Conservation (phyloP, 1,140 invertebrate genomes). For the Bombus soroeensis region DNA sequence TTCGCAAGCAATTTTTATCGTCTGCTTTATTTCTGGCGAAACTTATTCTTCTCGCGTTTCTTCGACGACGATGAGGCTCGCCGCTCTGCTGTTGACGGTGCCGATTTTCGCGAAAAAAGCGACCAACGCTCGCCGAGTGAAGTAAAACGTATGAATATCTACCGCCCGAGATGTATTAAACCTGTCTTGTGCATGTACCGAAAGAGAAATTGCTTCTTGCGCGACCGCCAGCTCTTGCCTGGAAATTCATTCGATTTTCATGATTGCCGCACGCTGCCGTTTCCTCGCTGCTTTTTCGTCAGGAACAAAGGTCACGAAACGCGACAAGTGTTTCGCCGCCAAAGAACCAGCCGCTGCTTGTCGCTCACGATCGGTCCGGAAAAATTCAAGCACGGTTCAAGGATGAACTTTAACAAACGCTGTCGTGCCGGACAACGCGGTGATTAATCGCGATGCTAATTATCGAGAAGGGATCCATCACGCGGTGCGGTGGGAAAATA, state of each 20-base stretch:
- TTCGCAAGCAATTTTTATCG: conserved; percentile 27
- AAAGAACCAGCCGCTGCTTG: background rate
- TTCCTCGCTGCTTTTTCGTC: background rate
- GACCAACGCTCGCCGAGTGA: conserved; percentile 34
- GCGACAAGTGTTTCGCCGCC: background rate
- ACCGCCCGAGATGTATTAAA: conserved; percentile 50
- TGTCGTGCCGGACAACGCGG: conserved; percentile 1
- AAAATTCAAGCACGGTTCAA: background rate
- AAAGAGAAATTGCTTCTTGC: conserved; percentile 56
- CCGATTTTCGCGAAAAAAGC: conserved; percentile 54
- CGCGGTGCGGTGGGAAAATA: conserved; percentile 38
- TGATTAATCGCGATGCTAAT: conserved; percentile 74
- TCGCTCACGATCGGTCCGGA: background rate
- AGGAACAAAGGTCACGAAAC: background rate
- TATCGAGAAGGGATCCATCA: conserved; percentile 80
- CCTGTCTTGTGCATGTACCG: conserved; percentile 37
- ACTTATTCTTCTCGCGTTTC: conserved; percentile 53
- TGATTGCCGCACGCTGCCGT: background rate
- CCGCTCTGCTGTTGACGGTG: background rate
- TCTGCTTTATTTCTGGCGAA: conserved; percentile 18
- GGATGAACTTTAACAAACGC: no score
- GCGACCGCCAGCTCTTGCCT: conserved; percentile 15
- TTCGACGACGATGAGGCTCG: conserved; percentile 1
- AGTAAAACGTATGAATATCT: conserved; percentile 58
- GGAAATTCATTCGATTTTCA: conserved; percentile 18